phyloP scores from a whole-genome alignment of 1,140 invertebrate species.

The Trichonephila inaurata region DNA sequence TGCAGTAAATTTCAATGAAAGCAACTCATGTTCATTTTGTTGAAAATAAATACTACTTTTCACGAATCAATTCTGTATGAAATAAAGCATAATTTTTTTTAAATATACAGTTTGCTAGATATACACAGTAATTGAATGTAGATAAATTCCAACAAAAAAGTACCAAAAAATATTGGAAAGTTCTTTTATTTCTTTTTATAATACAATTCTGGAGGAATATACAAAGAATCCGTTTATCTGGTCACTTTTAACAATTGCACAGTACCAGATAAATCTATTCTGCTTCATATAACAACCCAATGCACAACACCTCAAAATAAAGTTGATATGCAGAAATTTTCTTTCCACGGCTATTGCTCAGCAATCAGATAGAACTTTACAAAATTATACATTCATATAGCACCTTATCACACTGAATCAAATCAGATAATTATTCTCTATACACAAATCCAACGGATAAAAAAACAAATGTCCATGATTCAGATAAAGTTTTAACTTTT shows the following conservation, averaged over 20 bases:
- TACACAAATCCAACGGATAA: conserved; percentile 43
- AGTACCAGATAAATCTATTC: conserved; percentile 62
- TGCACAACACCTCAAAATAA: conserved; percentile 73
- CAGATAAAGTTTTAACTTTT: conserved; percentile 32
- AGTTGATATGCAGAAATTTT: conserved; percentile 74
- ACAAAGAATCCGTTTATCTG: conserved; percentile 72
- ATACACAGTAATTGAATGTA: too few species aligned
- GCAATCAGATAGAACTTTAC: conserved; percentile 44
- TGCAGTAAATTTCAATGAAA: too few species aligned
- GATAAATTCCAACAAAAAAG: background rate
- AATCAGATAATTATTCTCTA: conserved; percentile 58
- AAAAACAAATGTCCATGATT: conserved; percentile 41
- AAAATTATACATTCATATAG: conserved; percentile 69
- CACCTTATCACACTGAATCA: conserved; percentile 71
- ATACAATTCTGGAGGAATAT: conserved; percentile 73
- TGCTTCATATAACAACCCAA: conserved; percentile 64
- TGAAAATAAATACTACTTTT: too few species aligned
- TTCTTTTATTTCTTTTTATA: conserved; percentile 71
- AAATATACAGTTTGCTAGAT: too few species aligned
- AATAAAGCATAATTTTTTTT: too few species aligned
- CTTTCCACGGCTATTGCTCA: conserved; percentile 66
- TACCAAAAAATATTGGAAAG: conserved; percentile 63
- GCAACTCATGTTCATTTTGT: too few species aligned
- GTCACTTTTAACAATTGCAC: conserved; percentile 51
- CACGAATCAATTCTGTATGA: too few species aligned